Base-by-base conservation (phyloP, 2,113 vertebrate genomes). In the Oenanthe oenanthe region DNA sequence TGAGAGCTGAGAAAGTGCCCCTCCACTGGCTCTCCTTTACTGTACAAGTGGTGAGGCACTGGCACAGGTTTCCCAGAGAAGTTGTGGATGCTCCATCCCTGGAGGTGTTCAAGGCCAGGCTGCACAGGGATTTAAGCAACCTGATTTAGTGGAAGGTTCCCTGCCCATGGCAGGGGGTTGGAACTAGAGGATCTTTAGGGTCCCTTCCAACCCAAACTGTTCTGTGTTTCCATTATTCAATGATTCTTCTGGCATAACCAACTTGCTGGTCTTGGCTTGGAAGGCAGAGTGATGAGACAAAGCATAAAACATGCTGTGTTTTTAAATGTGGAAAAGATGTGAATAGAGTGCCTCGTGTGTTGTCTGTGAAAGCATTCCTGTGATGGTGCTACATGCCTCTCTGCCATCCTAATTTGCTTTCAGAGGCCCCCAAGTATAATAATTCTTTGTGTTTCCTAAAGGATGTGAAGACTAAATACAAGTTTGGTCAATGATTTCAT, bases 331-430 rank as follows among this genome's bases (percentile, higher is more conserved):
- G 79, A 63, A n/a, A 61, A 76, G 79, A 89, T 3, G 31, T 31
- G 81, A 60, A 47, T 31, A 70, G 48, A 78, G 43, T 22, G 71
- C 82, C 75, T 76, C 43, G 3, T 61, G 76, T 85, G 73, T 18
- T 84, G 62, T 70, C 38, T 45, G 73, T 74, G 68, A 95, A 84
- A 93, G 56, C 92, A 51, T 96, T 95, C 79, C 87, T 95, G 57
- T 20, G 47, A 72, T 81, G 84, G 89, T 93, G 95, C 80, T 91
- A 48, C 95, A 90, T 76, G 84, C 89, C 0, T 9, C 95, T 90
- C 89, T 94, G 91, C 90, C 75, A 50, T 92, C 93, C 87, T 83
- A 67, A 95, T 96, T 96, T 97, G 93, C 93, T 92, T 87, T 91
- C 70, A 77, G 54, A 76, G 51, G 73, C 43, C 67, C 53, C 40